phyloP scores from a whole-genome alignment of 1,140 invertebrate species.

The Drosophila pectinifera region DNA sequence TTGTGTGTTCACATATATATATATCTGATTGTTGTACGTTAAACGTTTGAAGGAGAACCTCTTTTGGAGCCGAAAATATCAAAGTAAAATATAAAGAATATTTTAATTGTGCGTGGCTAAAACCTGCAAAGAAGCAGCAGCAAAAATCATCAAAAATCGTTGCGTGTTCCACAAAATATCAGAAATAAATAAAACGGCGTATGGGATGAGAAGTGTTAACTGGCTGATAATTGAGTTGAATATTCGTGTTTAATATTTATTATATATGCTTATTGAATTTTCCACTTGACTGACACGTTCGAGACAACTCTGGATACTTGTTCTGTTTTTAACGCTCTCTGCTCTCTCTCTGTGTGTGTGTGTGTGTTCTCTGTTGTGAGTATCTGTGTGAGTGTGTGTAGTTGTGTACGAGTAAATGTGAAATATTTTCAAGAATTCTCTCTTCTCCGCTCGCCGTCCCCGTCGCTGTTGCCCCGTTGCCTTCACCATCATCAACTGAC shows the following conservation, averaged over 20 bases:
- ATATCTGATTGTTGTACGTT: slow-evolving; percentile 65
- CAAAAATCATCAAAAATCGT: slow-evolving; percentile 37
- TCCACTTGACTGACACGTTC: slow-evolving; percentile 60
- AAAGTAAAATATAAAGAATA: slow-evolving; percentile 40
- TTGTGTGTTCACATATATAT: slow-evolving; percentile 28
- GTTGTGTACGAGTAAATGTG: slow-evolving; percentile 64
- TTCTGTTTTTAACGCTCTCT: slow-evolving; percentile 64
- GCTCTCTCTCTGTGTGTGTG: slow-evolving; percentile 37
- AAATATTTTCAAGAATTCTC: slow-evolving; percentile 83
- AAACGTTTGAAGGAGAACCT: slow-evolving; percentile 22
- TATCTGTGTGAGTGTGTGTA: slow-evolving; percentile 26
- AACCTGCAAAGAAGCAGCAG: slow-evolving; percentile 15
- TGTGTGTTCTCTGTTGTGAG: slow-evolving; percentile 31
- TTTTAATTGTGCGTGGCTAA: slow-evolving; percentile 76
- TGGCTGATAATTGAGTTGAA: slow-evolving; percentile 72
- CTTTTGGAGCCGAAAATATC: slow-evolving; percentile 4
- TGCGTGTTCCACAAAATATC: slow-evolving; percentile 41
- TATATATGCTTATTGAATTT: slow-evolving; percentile 78
- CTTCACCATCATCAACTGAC: slow-evolving; percentile 64
- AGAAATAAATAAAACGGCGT: slow-evolving; percentile 36
- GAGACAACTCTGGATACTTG: slow-evolving; percentile 42
- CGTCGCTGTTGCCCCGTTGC: slow-evolving; percentile 20
- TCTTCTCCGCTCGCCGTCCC: slow-evolving; percentile 68
- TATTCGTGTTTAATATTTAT: slow-evolving; percentile 80
- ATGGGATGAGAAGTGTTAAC: slow-evolving; percentile 69